A percentile compares a stretch with the other conserved stretches of the same genome.
These are phyloP conservation scores for Hydrocynus forskahlii DNA, from an alignment of 2,797 vertebrate species.

Conservation along the genomic window DNA sequence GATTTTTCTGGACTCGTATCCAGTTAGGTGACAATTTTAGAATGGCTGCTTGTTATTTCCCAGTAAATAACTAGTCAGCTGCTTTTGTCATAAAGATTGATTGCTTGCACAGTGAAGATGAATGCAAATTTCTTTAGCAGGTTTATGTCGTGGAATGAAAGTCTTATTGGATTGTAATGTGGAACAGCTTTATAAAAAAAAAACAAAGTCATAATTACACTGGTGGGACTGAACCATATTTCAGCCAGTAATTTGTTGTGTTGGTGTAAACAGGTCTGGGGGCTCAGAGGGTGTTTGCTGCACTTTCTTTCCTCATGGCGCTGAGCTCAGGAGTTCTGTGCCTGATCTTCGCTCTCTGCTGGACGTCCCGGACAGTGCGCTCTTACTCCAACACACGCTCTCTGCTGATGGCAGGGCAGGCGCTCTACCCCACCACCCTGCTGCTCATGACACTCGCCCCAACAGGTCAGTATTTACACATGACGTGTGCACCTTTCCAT, in stretches of 20 bases:
- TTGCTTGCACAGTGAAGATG: neutral
- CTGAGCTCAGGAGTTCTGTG: slow-evolving; percentile 74
- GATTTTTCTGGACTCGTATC: neutral
- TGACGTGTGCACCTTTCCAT: neutral
- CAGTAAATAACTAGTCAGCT: neutral
- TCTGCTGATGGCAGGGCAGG: slow-evolving; percentile 76
- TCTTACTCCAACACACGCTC: slow-evolving; percentile 81
- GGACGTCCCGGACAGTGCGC: slow-evolving; percentile 74
- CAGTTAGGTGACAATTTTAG: neutral
- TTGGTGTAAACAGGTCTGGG: slow-evolving; percentile 65
- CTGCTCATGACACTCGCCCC: slow-evolving; percentile 75
- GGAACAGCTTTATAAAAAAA: neutral
- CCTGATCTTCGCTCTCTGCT: slow-evolving; percentile 81
- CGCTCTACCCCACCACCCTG: slow-evolving; percentile 78
- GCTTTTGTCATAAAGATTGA: slow-evolving; percentile 1
- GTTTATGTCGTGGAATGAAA: neutral
- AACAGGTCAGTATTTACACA: slow-evolving; percentile 71
- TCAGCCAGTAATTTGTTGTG: slow-evolving; percentile 1
- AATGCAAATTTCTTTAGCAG: neutral
- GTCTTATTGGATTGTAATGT: neutral
- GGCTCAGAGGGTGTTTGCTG: slow-evolving; percentile 74
- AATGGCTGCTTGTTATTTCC: slow-evolving; percentile 19
- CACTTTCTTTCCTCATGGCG: slow-evolving; percentile 78
- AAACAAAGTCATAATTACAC: neutral
- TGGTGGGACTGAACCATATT: neutral